Percentiles rank a stretch among this genome's conserved stretches.
phyloP scores from a whole-genome alignment of 1,140 invertebrate genomes.

The Listronotus oregonensis region DNA sequence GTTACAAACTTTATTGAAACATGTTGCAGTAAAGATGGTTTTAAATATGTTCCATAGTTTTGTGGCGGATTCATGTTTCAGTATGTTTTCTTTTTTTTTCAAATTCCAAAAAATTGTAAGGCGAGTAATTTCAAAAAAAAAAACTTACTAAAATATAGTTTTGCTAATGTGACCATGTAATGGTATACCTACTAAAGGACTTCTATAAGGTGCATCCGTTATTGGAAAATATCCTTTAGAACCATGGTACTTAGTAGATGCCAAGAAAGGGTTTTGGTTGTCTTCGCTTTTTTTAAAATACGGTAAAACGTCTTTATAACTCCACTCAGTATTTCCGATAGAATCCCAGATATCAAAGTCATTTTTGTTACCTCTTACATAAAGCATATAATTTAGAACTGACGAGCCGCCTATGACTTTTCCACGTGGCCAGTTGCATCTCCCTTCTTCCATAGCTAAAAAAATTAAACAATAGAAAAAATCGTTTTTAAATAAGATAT shows the following conservation, averaged over 20 bases:
- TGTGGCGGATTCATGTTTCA: too few relatives aligned
- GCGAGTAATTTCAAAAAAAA: too few relatives aligned
- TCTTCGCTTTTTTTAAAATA: conserved; percentile 95
- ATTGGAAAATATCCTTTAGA: conserved; percentile 80
- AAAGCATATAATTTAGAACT: conserved; percentile 97
- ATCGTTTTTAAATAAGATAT: too few relatives aligned
- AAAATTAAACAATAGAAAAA: background rate
- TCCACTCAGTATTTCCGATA: conserved; percentile 91
- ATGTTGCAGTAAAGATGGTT: too few relatives aligned
- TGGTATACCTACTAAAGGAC: conserved; percentile 64
- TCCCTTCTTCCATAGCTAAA: conserved; percentile 76
- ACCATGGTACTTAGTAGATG: conserved; percentile 73
- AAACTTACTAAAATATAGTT: too few relatives aligned
- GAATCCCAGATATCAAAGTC: conserved; percentile 95
- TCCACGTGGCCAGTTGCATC: conserved; percentile 88
- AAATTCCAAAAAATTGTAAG: too few relatives aligned
- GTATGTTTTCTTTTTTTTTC: too few relatives aligned
- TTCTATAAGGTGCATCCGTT: conserved; percentile 83
- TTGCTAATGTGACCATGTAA: background rate
- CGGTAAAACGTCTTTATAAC: conserved; percentile 80
- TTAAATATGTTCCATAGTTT: too few relatives aligned
- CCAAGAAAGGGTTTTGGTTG: conserved; percentile 82
- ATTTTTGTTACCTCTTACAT: conserved; percentile 87
- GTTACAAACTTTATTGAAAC: too few relatives aligned
- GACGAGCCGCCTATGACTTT: conserved; percentile 80